Evolutionary conservation across 2,888 invertebrate species (phyloP), one percentile per base, ranked within the genome.

Genomic region (Melikaiella ostensackeni): DNA sequence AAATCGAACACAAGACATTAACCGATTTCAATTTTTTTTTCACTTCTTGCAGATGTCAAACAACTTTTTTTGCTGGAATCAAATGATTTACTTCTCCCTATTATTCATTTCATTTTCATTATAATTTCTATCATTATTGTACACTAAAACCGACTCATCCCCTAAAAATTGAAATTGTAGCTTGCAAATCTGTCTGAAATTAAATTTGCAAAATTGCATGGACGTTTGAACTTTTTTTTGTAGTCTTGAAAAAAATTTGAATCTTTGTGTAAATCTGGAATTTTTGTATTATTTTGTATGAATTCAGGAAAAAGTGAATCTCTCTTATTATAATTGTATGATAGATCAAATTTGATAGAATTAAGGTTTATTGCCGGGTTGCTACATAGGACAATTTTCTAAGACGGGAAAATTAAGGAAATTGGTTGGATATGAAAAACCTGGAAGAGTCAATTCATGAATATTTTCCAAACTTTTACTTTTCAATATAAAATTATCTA

Each of bases 201-300:
- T 75, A 64, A 64, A 63, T 21, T 75, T 46, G 27, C 21, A 46
- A 70, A 3, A 70, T 46, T 70, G 70, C 50, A 70, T 70, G 42
- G 24, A 59, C 1, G 9, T 27, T 57, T 57, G 1, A 27, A 27
- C 1, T 7, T 13, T 27, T 59, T 27, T 24, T 27, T 16, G 13
- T 24, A 59, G 27, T 16, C 5, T 24, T 27, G 59, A 59, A 27
- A 27, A 59, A 16, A 13, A 13, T 27, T 59, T 11, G 5, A 59
- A 59, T n/a, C 55, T 21, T 16, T 27, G 1, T 21, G 13, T 24
- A 57, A 24, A 24, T 57, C 13, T 1, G 13, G 24, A 57, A 57
- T 24, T 57, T 57, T 1, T 21, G 5, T 11, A 55, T 21, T 2
- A 55, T 42, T 27, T 70, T 6, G 4, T 70, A 13, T 21, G 30